These are phyloP conservation scores for Squalus acanthias DNA, from an alignment of 2,797 vertebrate genomes.

Conservation along the genomic window DNA sequence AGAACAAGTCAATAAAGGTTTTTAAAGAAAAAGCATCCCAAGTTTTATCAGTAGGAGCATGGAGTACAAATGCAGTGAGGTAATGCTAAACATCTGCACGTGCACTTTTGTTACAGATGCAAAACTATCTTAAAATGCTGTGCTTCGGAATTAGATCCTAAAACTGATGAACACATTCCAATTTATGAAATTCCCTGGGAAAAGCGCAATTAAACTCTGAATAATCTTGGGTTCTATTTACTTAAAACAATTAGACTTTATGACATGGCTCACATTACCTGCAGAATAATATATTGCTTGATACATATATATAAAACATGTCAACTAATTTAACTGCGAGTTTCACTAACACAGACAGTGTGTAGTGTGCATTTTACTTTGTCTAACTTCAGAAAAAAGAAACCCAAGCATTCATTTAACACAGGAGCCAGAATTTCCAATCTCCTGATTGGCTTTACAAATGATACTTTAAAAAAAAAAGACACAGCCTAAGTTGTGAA, in stretches of 20 bases:
- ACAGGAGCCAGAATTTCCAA: not conserved
- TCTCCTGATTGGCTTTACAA: not conserved
- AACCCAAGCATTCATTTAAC: too few relatives aligned
- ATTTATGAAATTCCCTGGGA: too few relatives aligned
- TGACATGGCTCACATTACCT: not conserved
- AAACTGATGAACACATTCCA: too few relatives aligned
- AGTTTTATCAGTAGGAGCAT: too few relatives aligned
- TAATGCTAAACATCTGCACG: too few relatives aligned
- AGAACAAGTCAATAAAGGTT: too few relatives aligned
- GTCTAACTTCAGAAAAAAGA: not conserved
- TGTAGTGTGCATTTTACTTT: not conserved
- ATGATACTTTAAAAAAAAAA: not conserved
- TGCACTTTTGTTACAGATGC: too few relatives aligned
- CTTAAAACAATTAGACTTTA: not conserved
- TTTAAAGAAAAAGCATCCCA: too few relatives aligned
- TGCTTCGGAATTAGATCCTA: too few relatives aligned
- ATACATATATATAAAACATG: not conserved
- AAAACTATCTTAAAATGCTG: too few relatives aligned
- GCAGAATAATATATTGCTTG: not conserved
- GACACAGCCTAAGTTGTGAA: not conserved
- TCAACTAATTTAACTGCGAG: not conserved
- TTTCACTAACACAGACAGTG: not conserved
- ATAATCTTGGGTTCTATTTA: not conserved
- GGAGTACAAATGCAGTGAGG: too few relatives aligned
- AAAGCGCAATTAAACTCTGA: not conserved